Percentiles rank a stretch among this genome's conserved stretches.
phyloP scores from a whole-genome alignment of 2,113 vertebrate genomes.

The Hydropotes inermis region DNA sequence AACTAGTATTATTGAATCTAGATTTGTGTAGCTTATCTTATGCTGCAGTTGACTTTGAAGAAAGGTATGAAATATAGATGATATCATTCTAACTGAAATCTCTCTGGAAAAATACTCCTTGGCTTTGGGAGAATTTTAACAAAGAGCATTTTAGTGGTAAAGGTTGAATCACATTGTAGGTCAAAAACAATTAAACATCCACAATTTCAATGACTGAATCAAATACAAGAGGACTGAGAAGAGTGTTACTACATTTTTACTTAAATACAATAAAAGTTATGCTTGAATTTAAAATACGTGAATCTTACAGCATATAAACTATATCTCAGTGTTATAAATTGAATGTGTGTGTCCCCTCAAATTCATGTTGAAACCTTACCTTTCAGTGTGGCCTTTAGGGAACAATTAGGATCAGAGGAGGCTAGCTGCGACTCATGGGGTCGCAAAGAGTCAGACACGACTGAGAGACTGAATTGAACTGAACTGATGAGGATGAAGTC shows the following conservation, averaged over 20 bases:
- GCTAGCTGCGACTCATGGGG: too few relatives aligned
- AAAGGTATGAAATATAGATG: background rate
- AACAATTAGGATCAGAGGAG: background rate
- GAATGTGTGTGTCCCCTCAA: background rate
- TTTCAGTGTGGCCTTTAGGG: background rate
- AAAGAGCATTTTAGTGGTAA: background rate
- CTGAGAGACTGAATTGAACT: too few relatives aligned
- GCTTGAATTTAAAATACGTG: background rate
- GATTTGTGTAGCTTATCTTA: background rate
- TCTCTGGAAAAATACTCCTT: background rate
- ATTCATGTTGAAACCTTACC: background rate
- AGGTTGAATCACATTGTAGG: background rate
- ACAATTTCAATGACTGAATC: background rate
- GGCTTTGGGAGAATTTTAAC: background rate
- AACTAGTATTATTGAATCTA: background rate
- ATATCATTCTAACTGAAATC: background rate
- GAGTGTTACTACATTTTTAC: background rate
- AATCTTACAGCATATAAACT: background rate
- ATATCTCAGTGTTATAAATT: background rate
- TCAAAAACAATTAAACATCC: background rate
- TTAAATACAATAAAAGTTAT: constrained; percentile 28
- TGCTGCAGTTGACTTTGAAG: background rate
- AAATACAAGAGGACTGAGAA: background rate
- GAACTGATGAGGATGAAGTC: background rate
- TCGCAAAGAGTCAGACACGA: too few relatives aligned